Base-by-base conservation (phyloP, 2,113 vertebrate species). In the Arenaria interpres region DNA sequence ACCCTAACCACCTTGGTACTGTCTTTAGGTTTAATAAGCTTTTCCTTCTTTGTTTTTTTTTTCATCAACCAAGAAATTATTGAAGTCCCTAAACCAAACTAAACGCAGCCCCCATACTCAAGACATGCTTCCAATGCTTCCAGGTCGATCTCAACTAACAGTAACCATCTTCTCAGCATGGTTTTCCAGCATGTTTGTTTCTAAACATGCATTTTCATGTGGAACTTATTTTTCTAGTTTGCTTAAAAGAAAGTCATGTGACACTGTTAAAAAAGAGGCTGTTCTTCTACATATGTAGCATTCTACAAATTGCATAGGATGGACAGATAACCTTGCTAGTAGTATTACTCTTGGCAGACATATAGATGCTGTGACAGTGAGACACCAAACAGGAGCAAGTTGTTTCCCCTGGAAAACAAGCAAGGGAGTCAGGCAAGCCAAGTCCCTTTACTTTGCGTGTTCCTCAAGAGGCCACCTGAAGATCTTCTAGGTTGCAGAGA, bases 311-410 rank as follows among this genome's bases (percentile, higher is more conserved):
- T 6, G 60, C 41, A 79, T 19, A 48, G 27, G 35, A 56, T 41
- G n/a, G n/a, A 50, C 1, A 1, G 37, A 28, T 66, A 35, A 14
- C 23, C 46, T 10, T 11, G 62, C 20, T 9, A 5, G 28, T 10
- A 43, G 62, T 5, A 20, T 12, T 35, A 62, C 18, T 9, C 48
- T 39, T 32, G 50, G 28, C 48, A 89, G 60, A 41, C 7, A 15
- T 4, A 22, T 1, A 15, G 1, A 7, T 7, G 33, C 43, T 10
- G 28, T 28, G 23, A 62, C 3, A 8, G 16, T 2, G 2, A 68
- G 2, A 68, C 74, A 80, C 17, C 14, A 2, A 66, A 51, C 16
- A 72, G 78, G 20, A 64, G 23, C 56, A 51, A 43, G 48, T 10
- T n/a, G n/a, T 7, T 28, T 90, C 37, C 17, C 48, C 23, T 8